Evolutionary conservation across 2,797 vertebrate genomes (phyloP), one percentile per base, ranked within the genome.

Genomic region (Lepilemur ruficaudatus): DNA sequence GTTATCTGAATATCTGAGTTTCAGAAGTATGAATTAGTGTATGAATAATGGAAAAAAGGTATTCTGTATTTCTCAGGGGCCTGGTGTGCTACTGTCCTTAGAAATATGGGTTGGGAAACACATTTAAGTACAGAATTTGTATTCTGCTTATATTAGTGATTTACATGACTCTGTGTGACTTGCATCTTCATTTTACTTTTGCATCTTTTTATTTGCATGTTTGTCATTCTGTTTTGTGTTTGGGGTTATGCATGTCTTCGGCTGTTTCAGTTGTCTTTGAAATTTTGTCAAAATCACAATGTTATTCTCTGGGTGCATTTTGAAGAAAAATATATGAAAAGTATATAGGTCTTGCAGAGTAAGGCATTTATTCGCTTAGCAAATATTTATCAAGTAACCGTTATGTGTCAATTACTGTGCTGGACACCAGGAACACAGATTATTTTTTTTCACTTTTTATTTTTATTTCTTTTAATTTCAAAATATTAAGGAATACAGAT

Each of bases 1-100:
- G 91, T 96, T 98, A 96, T 97, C 88, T 76, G 92, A 96, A 92
- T 97, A 95, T 96, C 92, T 96, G 91, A 95, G 32, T 97, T 97
- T 96, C 89, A 92, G 78, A 95, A 97, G n/a, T 92, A 95, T 96
- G 93, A 98, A 94, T 98, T 93, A 95, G 85, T 93, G 46, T 91
- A 81, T 22, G 70, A 95, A 94, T 79, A 91, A 65, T 57, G 70
- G 59, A 75, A 63, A 81, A 90, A 94, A 84, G 38, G 57, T 87
- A 72, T 82, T 95, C 59, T 96, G 50, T 91, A 90, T 92, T 95
- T 92, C 96, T 96, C 83, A 65, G 86, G 67, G 63, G 82, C 59
- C 78, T 91, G 14, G 72, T 89, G 6, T 88, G 72, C 80, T 91
- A 83, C 84, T 5, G 2, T 97, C 76, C 88, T 97, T 75, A 94